These are phyloP conservation scores for Habroteleia sp. DNA, from an alignment of 2,888 invertebrate species.

Conservation along the genomic window DNA sequence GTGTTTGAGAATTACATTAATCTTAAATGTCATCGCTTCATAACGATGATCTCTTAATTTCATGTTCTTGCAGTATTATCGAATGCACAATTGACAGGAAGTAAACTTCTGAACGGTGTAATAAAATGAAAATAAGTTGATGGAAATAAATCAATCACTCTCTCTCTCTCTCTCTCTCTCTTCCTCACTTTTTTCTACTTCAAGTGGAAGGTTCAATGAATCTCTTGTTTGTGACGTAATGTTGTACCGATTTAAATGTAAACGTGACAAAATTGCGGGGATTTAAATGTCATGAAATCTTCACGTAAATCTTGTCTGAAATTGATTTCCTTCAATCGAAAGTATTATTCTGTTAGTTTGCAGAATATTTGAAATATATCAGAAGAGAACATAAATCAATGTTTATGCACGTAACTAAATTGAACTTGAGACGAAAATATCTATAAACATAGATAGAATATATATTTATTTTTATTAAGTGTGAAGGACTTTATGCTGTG, in stretches of 20 bases:
- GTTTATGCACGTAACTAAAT: conserved; percentile 5
- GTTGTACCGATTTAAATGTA: neutral
- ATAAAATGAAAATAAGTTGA: conserved; percentile 14
- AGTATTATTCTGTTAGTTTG: no score
- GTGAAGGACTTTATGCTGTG: conserved; percentile 56
- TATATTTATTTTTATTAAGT: conserved; percentile 50
- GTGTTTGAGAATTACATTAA: conserved; percentile 5
- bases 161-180: no score
- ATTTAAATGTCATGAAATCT: neutral
- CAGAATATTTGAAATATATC: no score
- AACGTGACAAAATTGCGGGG: neutral
- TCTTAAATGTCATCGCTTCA: conserved; percentile 12
- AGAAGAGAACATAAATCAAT: no score
- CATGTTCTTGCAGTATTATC: neutral
- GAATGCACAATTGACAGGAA: conserved; percentile 6
- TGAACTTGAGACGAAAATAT: conserved; percentile 51
- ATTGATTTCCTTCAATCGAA: no score
- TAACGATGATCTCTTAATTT: conserved; percentile 11
- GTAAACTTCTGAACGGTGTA: conserved; percentile 4
- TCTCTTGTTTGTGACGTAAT: conserved; percentile 9
- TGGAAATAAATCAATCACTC: conserved; percentile 32
- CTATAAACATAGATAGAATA: conserved; percentile 38
- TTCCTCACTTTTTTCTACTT: no score
- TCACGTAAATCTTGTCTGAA: no score
- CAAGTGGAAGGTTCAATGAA: conserved; percentile 25